A percentile compares a stretch with the other conserved stretches of the same genome.
phyloP scores from a whole-genome alignment of 1,140 invertebrate genomes.

The Drosophila kepulauana region DNA sequence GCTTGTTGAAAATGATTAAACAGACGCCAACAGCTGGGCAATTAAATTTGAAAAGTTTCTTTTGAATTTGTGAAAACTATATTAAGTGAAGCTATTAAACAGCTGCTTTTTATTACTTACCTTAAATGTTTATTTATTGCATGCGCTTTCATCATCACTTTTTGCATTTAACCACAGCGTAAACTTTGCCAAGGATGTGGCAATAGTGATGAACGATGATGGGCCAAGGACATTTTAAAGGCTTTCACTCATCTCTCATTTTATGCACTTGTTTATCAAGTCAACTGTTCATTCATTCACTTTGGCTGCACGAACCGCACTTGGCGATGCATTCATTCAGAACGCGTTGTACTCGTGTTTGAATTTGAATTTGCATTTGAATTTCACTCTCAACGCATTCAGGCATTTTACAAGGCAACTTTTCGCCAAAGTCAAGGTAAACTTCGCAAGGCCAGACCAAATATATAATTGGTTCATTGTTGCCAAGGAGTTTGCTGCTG shows the following conservation, averaged over 20 bases:
- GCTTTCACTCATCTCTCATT: conserved; percentile 9
- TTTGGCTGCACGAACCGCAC: conserved; percentile 47
- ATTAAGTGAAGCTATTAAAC: background rate
- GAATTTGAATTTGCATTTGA: conserved; percentile 45
- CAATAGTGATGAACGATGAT: background rate
- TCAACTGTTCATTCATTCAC: conserved; percentile 59
- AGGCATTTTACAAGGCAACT: conserved; percentile 30
- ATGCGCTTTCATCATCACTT: background rate
- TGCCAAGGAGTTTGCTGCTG: background rate
- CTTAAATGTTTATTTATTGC: background rate
- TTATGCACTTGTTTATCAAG: conserved; percentile 55
- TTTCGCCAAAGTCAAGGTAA: conserved; percentile 54
- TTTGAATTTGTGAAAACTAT: background rate
- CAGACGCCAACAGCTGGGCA: background rate
- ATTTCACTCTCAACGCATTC: conserved; percentile 57
- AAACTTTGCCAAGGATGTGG: background rate
- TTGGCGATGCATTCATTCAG: conserved; percentile 49
- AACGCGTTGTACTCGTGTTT: conserved; percentile 38
- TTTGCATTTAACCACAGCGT: background rate
- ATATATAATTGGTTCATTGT: conserved; percentile 27
- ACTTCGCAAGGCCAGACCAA: conserved; percentile 5
- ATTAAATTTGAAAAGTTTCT: background rate
- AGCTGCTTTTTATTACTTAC: background rate
- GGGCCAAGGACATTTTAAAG: conserved; percentile 29
- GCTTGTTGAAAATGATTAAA: background rate